These are phyloP conservation scores for Clupea harengus DNA, from an alignment of 2,113 vertebrate species.

Conservation along the genomic window DNA sequence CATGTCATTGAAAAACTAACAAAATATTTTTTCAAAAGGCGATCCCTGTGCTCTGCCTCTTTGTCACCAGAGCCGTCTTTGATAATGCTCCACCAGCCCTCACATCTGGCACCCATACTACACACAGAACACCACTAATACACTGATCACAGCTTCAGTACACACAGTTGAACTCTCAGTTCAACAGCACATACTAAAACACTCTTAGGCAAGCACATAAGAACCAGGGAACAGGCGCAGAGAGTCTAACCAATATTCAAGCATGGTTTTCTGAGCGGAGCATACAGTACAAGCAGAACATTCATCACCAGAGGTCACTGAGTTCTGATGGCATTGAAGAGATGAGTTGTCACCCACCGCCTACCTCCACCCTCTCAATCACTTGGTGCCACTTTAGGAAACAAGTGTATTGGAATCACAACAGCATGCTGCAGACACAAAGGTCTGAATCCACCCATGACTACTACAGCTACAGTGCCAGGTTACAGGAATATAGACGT, in stretches of 20 bases:
- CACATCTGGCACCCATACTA: slow-evolving; percentile 48
- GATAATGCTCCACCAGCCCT: slow-evolving; percentile 43
- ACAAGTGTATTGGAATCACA: slow-evolving; percentile 17
- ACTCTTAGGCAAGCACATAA: neutral
- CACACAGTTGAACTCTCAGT: neutral
- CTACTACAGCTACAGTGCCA: neutral
- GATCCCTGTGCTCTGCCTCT: slow-evolving; percentile 32
- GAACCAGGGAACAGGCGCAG: neutral
- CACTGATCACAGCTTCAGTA: neutral
- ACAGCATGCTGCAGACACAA: neutral
- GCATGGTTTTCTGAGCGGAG: neutral
- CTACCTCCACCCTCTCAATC: neutral
- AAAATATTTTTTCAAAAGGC: slow-evolving; percentile 45
- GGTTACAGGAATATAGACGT: slow-evolving; percentile 7
- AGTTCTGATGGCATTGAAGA: neutral
- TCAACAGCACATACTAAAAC: neutral
- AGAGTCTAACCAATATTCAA: neutral
- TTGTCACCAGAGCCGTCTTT: slow-evolving; percentile 44
- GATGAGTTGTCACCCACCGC: neutral
- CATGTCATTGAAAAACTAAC: slow-evolving; percentile 52
- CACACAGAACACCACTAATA: neutral
- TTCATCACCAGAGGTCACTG: neutral
- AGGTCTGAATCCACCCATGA: neutral
- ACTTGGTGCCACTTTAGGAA: neutral
- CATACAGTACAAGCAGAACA: neutral